Conservation (phyloP, 2,888 invertebrate species). For the Eupithecia dodoneata region DNA sequence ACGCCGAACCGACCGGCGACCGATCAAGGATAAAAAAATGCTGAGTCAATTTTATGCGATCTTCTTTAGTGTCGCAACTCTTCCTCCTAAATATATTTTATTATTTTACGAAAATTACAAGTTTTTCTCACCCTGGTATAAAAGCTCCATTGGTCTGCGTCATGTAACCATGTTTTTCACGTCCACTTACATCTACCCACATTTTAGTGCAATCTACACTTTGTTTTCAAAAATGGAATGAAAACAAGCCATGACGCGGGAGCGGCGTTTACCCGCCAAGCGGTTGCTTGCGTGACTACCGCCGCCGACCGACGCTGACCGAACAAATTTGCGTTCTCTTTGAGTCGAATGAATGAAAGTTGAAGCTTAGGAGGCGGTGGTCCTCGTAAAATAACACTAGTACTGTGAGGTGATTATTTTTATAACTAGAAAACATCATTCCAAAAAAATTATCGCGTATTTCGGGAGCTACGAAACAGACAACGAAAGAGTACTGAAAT, state of each 20-base stretch:
- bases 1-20: background rate
- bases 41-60: background rate
- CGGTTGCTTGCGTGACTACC: conserved; percentile 66
- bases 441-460: too few species aligned
- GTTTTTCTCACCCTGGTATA: conserved; percentile 86
- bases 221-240: conserved; percentile 50
- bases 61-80: background rate
- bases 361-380: background rate
- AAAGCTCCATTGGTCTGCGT: conserved; percentile 85
- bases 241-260: conserved; percentile 58
- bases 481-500: too few species aligned
- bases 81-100: background rate
- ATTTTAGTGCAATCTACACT: conserved; percentile 64
- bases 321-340: conserved; percentile 43
- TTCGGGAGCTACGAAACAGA: too few species aligned
- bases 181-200: conserved; percentile 85
- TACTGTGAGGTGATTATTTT: background rate
- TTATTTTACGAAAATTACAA: background rate
- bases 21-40: conserved; percentile 1
- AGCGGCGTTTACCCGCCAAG: conserved; percentile 63
- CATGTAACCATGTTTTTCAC: conserved; percentile 85
- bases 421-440: background rate
- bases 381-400: background rate
- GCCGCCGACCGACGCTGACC: background rate
- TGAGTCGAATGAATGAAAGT: conserved; percentile 58